Evolutionary conservation across 2,888 invertebrate species (phyloP).

Genomic region (Troides helena): DNA sequence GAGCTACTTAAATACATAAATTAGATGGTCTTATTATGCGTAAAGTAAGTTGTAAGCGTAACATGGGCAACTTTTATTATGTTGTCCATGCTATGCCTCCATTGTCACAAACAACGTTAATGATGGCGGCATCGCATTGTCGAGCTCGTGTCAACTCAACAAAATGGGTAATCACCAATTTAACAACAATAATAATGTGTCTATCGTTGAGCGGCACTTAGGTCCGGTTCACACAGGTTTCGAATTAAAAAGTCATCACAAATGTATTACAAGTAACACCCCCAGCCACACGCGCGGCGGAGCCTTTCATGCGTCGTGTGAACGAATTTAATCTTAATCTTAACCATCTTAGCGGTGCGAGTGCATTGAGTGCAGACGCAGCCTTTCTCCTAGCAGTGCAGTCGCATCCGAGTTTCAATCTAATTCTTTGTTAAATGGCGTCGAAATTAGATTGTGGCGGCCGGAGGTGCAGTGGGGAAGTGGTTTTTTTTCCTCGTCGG

Average conservation of each 20-base stretch:
- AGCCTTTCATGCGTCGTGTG: slow-evolving; percentile 20
- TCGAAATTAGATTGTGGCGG: slow-evolving; percentile 32
- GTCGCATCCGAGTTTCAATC: slow-evolving; percentile 32
- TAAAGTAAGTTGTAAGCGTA: slow-evolving; percentile 29
- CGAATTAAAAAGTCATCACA: slow-evolving; percentile 76
- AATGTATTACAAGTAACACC: slow-evolving; percentile 71
- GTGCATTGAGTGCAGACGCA: slow-evolving; percentile 18
- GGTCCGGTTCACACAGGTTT: slow-evolving; percentile 63
- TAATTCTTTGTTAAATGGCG: slow-evolving; percentile 29
- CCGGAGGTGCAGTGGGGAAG: slow-evolving; percentile 38
- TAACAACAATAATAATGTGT: slow-evolving; percentile 59
- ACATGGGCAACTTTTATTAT: slow-evolving; percentile 29
- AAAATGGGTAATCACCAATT: slow-evolving; percentile 39
- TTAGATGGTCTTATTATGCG: slow-evolving; percentile 16
- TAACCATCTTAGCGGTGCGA: slow-evolving; percentile 9
- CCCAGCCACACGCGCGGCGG: slow-evolving; percentile 50
- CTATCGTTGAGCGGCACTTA: slow-evolving; percentile 66
- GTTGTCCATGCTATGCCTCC: slow-evolving; percentile 16
- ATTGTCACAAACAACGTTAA: slow-evolving; percentile 25
- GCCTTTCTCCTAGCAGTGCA: slow-evolving; percentile 22
- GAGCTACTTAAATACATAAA: not conserved
- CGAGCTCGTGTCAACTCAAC: slow-evolving; percentile 41
- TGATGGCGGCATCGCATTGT: slow-evolving; percentile 33
- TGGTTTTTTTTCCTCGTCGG: slow-evolving; percentile 37
- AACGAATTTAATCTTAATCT: slow-evolving; percentile 26